Percentiles rank a stretch among this genome's conserved stretches.
phyloP scores from a whole-genome alignment of 2,797 vertebrate genomes.

The Anas flavirostris region DNA sequence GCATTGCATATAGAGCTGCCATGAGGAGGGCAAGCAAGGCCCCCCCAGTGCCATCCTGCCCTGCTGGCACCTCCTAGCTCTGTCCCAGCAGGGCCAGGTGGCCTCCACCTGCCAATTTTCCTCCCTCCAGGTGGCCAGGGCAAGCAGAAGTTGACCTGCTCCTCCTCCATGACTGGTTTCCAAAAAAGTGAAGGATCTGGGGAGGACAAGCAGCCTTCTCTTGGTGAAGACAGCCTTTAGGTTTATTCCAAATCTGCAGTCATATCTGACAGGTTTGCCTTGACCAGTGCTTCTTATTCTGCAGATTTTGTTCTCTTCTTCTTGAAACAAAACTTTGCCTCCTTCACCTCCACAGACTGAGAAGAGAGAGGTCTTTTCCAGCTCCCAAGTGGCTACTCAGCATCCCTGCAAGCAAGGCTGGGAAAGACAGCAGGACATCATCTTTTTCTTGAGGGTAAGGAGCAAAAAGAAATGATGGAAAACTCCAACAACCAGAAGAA shows the following conservation, averaged over 20 bases:
- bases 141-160: neutral
- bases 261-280: neutral
- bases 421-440: neutral
- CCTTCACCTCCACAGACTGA: rapidly evolving
- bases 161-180: neutral
- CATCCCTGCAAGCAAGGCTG: neutral
- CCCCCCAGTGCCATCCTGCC: neutral
- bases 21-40: neutral
- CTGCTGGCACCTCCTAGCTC: neutral
- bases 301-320: neutral
- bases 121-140: neutral
- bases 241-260: neutral
- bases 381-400: neutral
- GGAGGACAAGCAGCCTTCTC: neutral
- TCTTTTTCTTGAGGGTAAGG: neutral
- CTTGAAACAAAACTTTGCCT: neutral
- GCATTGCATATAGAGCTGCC: neutral
- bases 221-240: neutral
- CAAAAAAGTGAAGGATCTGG: neutral
- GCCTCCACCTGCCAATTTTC: rapidly evolving
- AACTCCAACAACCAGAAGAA: neutral
- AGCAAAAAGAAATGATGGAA: neutral
- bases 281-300: neutral
- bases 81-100: neutral
- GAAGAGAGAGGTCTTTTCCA: neutral